Evolutionary conservation across 2,113 vertebrate species (phyloP), one percentile per base, ranked within the genome.

Genomic region (Suricata suricatta): DNA sequence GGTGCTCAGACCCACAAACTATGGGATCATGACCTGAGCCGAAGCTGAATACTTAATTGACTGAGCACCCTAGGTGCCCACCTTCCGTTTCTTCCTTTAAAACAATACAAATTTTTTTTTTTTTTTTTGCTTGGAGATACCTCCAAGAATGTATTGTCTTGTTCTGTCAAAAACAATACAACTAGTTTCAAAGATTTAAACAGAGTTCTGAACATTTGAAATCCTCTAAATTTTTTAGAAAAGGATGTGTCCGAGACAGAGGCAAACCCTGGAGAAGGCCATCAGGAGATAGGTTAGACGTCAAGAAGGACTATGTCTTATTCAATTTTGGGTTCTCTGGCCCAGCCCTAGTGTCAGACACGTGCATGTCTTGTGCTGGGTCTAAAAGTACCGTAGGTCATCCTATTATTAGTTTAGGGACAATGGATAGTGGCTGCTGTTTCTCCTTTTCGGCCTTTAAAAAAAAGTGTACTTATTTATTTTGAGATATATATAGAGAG

Each of bases 201-300:
- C 16, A 88, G 15, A 68, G 17, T 52, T 31, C 3, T 72, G 19
- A 44, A 82, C 5, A 44, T 83, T 12, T 74, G 23, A 88, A 74
- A 11, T 19, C 74, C 17, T 27, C 9, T 69, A 25, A 85, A 90
- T 33, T 19, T 92, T 88, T 47, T 25, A 91, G 77, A 21, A 16
- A 54, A 85, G 77, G 54, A n/a, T 76, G 0, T 63, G 14, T 6
- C 13, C 23, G 31, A 66, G 80, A 54, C 54, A 54, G 6, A 96
- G 9, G 10, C 2, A n/a, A 74, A 64, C 5, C 85, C 35, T 64
- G 52, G n/a, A 71, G 25, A 95, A 92, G 44, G 2, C 29, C 25
- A 54, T 35, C 0, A 8, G 11, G 41, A 74, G 4, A 35, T 7
- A 17, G 8, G 13, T 52, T 3, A 5, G 0, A 7, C 9, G 33